These are phyloP conservation scores for Gadopsis bispinosus DNA, from an alignment of 2,797 vertebrate species.

Conservation along the genomic window DNA sequence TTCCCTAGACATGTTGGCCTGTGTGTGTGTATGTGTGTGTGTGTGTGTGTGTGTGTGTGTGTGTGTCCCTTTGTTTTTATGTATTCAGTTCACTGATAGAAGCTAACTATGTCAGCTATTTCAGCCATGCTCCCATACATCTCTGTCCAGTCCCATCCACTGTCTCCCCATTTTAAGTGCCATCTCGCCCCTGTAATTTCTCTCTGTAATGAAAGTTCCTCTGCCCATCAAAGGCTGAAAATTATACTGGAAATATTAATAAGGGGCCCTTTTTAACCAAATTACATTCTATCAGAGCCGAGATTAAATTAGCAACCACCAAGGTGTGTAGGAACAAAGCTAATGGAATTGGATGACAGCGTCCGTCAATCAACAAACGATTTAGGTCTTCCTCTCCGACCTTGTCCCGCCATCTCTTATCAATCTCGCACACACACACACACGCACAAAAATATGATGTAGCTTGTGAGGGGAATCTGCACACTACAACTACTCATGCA, in stretches of 20 bases:
- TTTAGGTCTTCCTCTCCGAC: slow-evolving; percentile 63
- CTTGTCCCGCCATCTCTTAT: slow-evolving; percentile 69
- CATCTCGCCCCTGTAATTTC: slow-evolving; percentile 74
- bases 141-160: slow-evolving; percentile 69
- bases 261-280: slow-evolving; percentile 83
- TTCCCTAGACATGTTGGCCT: background rate
- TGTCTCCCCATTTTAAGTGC: slow-evolving; percentile 55
- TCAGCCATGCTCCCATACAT: slow-evolving; percentile 70
- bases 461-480: slow-evolving; percentile 21
- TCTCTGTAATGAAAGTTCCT: slow-evolving; percentile 84
- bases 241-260: slow-evolving; percentile 86
- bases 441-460: slow-evolving; percentile 39
- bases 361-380: slow-evolving; percentile 78
- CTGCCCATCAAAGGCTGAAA: slow-evolving; percentile 81
- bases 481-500: slow-evolving; percentile 12
- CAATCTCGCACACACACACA: slow-evolving; percentile 50
- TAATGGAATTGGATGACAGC: slow-evolving; percentile 84
- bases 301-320: slow-evolving; percentile 84
- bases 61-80: background rate
- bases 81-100: slow-evolving; percentile 44
- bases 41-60: no score
- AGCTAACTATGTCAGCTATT: slow-evolving; percentile 67
- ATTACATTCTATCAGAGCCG: slow-evolving; percentile 81
- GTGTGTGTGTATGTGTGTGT: no score
- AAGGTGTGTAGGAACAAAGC: slow-evolving; percentile 80